Base-by-base conservation (phyloP, 1,140 invertebrate genomes). In the Musca vetustissima region DNA sequence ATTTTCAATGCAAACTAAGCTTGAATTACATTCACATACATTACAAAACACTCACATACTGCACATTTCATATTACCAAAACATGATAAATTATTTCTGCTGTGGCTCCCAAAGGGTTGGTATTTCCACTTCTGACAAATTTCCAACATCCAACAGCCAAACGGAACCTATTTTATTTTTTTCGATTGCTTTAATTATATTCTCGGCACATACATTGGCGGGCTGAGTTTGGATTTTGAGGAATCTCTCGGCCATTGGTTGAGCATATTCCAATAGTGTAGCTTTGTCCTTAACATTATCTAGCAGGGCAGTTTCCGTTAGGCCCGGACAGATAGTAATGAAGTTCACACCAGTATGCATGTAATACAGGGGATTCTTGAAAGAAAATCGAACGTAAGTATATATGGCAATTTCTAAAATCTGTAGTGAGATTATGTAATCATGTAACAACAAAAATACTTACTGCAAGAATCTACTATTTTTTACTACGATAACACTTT, bases 251-350 rank as follows among this genome's bases (percentile, higher is more conserved):
- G 64, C 19, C 59, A 75, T 69, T 21, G 78, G 70, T 0, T 68
- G 71, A 1, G 68, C 64, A 50, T 64, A 75, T 4, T 47, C 50
- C 28, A 11, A n/a, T 17, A 78, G 78, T 2, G 74, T 78, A 0
- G 70, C 64, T 49, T 79, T 79, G 2, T 69, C 68, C 13, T 28
- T 11, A 15, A 76, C 57, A n/a, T 77, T 59, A 2, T 72, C 70
- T 3, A 79, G 59, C 6, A 81, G 50, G 0, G 68, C 24, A 4
- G 79, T 81, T 0, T 78, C 70, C 1, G 79, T 81, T 8, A 81
- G 72, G 11, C 79, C 79, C 0, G 79, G 79, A 70, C 79, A 81
- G 17, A 81, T 73, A 50, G 76, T 78, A 1, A 81, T 69, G 22
- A 81, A 81, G 14, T 59, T 71, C 0, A 81, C 71, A 1, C 74